A percentile compares a stretch with the other conserved stretches of the same genome.
Conservation (phyloP, 53 echinoderm and acorn worm species). For the Holothuria leucospilota region DNA sequence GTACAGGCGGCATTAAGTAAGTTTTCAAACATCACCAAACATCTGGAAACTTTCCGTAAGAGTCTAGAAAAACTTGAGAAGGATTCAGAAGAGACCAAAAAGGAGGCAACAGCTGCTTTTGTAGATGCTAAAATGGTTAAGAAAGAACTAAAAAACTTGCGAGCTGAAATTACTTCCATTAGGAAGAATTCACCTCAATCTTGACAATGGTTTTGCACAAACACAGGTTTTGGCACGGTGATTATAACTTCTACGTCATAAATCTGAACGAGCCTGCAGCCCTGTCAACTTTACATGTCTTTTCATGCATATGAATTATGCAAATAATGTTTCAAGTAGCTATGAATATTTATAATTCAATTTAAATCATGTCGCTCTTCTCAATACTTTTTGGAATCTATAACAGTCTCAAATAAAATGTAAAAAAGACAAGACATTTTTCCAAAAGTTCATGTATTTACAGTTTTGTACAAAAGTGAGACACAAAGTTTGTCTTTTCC, state of each 20-base stretch:
- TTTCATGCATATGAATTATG: neutral
- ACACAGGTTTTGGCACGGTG: too few relatives aligned
- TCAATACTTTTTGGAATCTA: too few relatives aligned
- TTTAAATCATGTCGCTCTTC: too few relatives aligned
- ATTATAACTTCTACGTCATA: too few relatives aligned
- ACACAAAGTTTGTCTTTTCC: too few relatives aligned
- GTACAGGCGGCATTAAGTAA: slow-evolving; percentile 34
- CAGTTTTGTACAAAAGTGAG: too few relatives aligned
- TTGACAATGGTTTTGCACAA: neutral
- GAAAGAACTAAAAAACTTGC: slow-evolving; percentile 30
- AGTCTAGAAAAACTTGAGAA: slow-evolving; percentile 20
- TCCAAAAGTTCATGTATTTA: too few relatives aligned
- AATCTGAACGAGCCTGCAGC: too few relatives aligned
- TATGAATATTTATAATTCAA: neutral
- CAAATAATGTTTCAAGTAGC: neutral
- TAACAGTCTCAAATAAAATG: too few relatives aligned
- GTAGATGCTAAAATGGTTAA: slow-evolving; percentile 45
- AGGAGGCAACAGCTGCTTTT: slow-evolving; percentile 51
- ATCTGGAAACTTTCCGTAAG: slow-evolving; percentile 17
- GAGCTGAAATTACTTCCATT: slow-evolving; percentile 31
- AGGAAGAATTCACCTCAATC: neutral
- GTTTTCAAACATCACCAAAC: slow-evolving; percentile 29
- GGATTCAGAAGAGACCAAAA: slow-evolving; percentile 22
- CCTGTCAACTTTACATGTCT: neutral
- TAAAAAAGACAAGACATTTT: too few relatives aligned